Evolutionary conservation across 2,113 vertebrate species (phyloP).

Genomic region (Calyptomena viridis): DNA sequence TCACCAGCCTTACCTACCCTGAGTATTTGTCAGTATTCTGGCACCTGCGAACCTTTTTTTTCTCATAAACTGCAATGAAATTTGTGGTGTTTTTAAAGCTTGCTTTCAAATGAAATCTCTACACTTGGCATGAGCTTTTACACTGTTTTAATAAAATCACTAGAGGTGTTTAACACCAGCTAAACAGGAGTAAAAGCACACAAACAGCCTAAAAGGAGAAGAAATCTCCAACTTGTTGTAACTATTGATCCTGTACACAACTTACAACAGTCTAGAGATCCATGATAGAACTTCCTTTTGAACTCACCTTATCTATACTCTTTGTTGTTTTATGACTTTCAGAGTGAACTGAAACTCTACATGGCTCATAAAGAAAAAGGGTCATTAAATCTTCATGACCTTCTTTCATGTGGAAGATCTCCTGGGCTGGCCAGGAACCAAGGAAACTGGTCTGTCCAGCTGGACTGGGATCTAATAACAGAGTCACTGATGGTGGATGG

Average conservation of each 20-base stretch:
- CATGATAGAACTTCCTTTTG: neutral
- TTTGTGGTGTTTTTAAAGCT: neutral
- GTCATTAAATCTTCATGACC: neutral
- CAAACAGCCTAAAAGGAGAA: neutral
- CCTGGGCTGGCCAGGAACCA: neutral
- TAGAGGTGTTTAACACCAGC: neutral
- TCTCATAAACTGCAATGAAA: neutral
- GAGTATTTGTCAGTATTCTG: neutral
- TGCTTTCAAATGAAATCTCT: neutral
- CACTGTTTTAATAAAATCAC: neutral
- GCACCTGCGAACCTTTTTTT: neutral
- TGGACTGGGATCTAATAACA: neutral
- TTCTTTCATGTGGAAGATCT: neutral
- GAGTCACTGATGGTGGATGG: neutral
- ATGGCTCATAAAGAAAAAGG: neutral
- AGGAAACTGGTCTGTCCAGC: neutral
- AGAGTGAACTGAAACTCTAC: neutral
- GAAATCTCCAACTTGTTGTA: neutral
- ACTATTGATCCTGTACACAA: neutral
- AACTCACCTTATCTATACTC: neutral
- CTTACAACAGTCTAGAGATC: neutral
- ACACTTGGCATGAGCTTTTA: neutral
- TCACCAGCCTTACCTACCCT: neutral
- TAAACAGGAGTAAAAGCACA: neutral
- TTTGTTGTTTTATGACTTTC: neutral